A percentile compares a stretch with the other conserved stretches of the same genome.
Evolutionary conservation across 1,140 invertebrate genomes (phyloP).

Genomic region (Eueides isabella): DNA sequence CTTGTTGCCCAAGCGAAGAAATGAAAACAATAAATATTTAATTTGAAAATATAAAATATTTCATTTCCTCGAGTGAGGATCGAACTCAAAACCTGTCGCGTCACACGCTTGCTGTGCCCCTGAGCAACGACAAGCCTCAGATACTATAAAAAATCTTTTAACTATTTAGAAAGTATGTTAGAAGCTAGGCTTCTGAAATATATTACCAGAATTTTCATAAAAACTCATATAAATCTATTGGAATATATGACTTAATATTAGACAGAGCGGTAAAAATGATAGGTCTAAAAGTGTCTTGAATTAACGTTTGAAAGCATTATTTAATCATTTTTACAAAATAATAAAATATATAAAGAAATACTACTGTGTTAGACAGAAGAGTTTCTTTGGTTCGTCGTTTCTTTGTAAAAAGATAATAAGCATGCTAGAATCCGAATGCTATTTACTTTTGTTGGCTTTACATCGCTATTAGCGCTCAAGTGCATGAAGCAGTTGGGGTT

Average conservation of each 20-base stretch:
- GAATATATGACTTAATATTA: background rate
- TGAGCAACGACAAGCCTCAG: too few species aligned
- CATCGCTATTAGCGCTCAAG: conserved; percentile 9
- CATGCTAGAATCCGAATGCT: conserved; percentile 4
- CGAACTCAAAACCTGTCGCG: too few species aligned
- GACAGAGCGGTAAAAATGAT: too few species aligned
- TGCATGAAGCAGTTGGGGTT: background rate
- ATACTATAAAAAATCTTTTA: too few species aligned
- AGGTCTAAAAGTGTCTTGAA: background rate
- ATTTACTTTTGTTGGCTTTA: conserved; percentile 13
- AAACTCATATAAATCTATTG: background rate
- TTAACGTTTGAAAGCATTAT: background rate
- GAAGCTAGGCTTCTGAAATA: background rate
- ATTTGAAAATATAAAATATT: too few species aligned
- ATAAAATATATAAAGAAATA: background rate
- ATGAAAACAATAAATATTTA: too few species aligned
- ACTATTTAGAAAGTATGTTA: too few species aligned
- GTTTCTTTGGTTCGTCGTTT: background rate
- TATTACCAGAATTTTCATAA: background rate
- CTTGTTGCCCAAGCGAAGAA: too few species aligned
- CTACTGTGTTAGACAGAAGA: background rate
- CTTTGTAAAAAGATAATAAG: conserved; percentile 7
- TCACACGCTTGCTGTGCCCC: too few species aligned
- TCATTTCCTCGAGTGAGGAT: too few species aligned
- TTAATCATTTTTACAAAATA: background rate